Evolutionary conservation across 2,888 invertebrate genomes (phyloP).

Genomic region (Melolontha melolontha): DNA sequence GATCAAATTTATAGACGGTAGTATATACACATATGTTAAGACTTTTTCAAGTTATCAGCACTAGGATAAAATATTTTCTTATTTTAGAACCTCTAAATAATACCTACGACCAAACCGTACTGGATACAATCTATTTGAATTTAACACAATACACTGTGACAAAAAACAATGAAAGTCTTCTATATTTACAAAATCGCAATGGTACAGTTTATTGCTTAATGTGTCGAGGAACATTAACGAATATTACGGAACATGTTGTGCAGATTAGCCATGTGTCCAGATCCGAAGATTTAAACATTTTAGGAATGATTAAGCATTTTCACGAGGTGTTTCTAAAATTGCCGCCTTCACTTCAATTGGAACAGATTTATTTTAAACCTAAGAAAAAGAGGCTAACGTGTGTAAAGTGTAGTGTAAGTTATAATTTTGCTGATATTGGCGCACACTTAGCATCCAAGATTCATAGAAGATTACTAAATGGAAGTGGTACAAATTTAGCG

Average conservation of each 20-base stretch:
- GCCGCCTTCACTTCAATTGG: not conserved
- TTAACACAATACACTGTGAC: not conserved
- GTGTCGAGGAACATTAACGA: not conserved
- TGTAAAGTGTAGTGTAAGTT: too few species aligned
- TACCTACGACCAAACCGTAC: not conserved
- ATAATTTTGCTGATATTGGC: too few species aligned
- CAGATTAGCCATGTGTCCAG: not conserved
- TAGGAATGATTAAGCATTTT: not conserved
- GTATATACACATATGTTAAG: too few species aligned
- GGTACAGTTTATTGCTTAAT: not conserved
- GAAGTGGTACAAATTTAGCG: too few species aligned
- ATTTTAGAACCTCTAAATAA: not conserved
- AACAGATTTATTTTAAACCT: slow-evolving; percentile 12
- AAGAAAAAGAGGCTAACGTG: not conserved
- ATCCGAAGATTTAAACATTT: not conserved
- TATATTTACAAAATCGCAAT: not conserved
- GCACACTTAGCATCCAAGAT: too few species aligned
- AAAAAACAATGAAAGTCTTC: not conserved
- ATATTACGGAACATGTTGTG: not conserved
- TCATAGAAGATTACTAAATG: too few species aligned
- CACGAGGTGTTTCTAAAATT: not conserved
- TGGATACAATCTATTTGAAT: slow-evolving; percentile 5
- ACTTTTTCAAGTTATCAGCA: too few species aligned
- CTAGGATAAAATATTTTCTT: too few species aligned
- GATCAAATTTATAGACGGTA: too few species aligned